Conservation (phyloP, 2,797 vertebrate genomes). For the Danio kyathit region DNA sequence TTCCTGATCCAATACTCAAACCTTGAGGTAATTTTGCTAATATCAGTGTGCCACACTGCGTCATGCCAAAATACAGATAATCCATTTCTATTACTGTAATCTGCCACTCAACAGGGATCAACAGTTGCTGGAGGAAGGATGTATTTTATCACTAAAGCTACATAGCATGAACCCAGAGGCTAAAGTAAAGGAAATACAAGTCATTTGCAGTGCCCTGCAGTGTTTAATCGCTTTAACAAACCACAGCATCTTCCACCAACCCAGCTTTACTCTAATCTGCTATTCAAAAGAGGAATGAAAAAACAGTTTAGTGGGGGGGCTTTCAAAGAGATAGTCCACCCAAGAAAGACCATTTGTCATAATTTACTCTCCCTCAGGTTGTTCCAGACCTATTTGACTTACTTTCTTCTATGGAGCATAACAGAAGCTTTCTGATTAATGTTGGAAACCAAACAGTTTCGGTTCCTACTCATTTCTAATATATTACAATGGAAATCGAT, state of each 20-base stretch:
- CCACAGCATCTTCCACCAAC: background rate
- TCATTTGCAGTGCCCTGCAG: background rate
- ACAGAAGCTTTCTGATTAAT: background rate
- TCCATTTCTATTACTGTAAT: conserved; percentile 29
- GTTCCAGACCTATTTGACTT: background rate
- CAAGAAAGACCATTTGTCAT: background rate
- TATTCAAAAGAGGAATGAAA: background rate
- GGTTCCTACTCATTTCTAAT: background rate
- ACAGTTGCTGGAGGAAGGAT: conserved; percentile 31
- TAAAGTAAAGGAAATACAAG: background rate
- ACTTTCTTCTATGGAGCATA: too few species aligned
- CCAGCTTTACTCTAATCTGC: conserved; percentile 11
- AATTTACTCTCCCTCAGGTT: background rate
- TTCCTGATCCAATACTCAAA: conserved; percentile 10
- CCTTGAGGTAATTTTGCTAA: conserved; percentile 17
- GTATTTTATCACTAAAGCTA: background rate
- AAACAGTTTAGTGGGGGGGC: background rate
- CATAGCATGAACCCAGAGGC: conserved; percentile 5
- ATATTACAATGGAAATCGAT: background rate
- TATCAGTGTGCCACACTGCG: conserved; percentile 5
- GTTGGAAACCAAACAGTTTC: background rate
- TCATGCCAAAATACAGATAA: conserved; percentile 14
- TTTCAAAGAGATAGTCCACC: background rate
- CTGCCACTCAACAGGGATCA: conserved; percentile 39
- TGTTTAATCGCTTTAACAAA: conserved; percentile 30